These are phyloP conservation scores for Apostichopus parvimensis DNA, from an alignment of 35 echinoderm and acorn worm genomes.

Conservation along the genomic window DNA sequence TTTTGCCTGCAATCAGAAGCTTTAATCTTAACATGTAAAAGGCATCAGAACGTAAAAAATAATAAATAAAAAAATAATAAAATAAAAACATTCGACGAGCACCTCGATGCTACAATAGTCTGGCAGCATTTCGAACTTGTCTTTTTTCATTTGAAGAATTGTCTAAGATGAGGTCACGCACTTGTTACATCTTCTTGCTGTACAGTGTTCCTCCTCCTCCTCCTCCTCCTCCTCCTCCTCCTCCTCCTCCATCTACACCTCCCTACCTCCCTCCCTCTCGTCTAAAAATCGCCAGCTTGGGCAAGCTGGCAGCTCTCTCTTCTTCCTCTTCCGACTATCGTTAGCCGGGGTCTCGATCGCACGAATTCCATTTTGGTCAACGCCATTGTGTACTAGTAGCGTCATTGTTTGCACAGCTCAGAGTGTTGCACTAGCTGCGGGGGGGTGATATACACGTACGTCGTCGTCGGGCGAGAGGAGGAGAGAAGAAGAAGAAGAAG, in stretches of 20 bases:
- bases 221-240: neutral
- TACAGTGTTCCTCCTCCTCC: neutral
- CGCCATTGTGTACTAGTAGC: neutral
- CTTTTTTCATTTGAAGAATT: conserved; percentile 8
- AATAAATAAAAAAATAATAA: too few relatives aligned
- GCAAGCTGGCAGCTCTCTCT: neutral
- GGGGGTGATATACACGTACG: neutral
- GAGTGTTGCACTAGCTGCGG: conserved; percentile 13
- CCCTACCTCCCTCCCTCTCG: too few relatives aligned
- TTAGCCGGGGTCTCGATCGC: neutral
- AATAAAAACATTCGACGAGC: too few relatives aligned
- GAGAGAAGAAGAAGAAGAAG: too few relatives aligned
- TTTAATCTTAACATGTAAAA: too few relatives aligned
- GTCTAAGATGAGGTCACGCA: conserved; percentile 36
- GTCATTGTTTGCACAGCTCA: conserved; percentile 22
- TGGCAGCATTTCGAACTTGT: neutral
- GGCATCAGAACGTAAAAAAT: too few relatives aligned
- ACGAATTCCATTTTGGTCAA: conserved; percentile 27
- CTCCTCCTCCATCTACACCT: neutral
- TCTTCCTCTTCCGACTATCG: neutral
- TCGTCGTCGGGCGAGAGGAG: too few relatives aligned
- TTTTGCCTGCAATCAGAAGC: too few relatives aligned
- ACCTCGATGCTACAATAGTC: too few relatives aligned
- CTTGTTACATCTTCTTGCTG: conserved; percentile 16
- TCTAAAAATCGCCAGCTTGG: too few relatives aligned